Conservation (phyloP, 53 echinoderm and acorn worm genomes). For the Paracentrotus lividus region DNA sequence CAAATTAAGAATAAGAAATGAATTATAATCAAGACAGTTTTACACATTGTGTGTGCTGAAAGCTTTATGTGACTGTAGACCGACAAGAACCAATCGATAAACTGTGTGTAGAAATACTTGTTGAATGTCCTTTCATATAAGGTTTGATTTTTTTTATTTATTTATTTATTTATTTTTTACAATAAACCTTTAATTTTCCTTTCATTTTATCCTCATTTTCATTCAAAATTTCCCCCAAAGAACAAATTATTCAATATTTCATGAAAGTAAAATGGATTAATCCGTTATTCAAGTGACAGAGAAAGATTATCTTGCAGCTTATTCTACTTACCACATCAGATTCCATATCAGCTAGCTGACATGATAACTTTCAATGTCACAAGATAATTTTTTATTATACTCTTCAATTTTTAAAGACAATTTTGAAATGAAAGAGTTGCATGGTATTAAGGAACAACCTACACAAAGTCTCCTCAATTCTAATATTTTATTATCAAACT, state of each 20-base stretch:
- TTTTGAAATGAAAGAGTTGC: background rate
- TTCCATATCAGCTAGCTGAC: background rate
- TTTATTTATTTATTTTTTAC: background rate
- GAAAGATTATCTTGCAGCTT: conserved; percentile 8
- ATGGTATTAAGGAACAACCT: background rate
- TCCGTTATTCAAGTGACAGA: background rate
- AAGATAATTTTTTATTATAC: background rate
- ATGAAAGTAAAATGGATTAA: background rate
- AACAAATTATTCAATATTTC: background rate
- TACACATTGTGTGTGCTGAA: conserved; percentile 8
- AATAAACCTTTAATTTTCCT: background rate
- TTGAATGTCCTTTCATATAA: background rate
- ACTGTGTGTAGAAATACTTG: conserved; percentile 6
- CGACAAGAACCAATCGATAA: background rate
- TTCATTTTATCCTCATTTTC: background rate
- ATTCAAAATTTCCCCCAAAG: background rate
- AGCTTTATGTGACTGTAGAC: conserved; percentile 21
- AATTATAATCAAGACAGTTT: background rate
- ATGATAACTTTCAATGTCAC: background rate
- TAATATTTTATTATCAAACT: background rate
- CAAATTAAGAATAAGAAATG: background rate
- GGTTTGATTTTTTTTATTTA: background rate
- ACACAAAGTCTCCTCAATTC: background rate
- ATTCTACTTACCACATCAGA: background rate
- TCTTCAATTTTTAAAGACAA: background rate